These are phyloP conservation scores for Junonia oenone DNA, from an alignment of 2,888 invertebrate species.

Conservation along the genomic window DNA sequence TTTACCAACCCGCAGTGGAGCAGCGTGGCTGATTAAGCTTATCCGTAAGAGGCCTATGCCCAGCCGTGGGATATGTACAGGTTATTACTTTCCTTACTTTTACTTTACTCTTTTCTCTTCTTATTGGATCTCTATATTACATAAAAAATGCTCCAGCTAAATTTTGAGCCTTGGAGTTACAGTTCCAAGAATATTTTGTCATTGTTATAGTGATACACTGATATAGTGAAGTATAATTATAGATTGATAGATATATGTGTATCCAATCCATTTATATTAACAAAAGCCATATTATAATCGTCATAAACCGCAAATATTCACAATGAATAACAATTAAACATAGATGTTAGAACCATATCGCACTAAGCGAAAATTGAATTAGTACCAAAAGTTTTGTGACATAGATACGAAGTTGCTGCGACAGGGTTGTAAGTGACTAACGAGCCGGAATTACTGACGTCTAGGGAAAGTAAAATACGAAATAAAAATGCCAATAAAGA, in stretches of 20 bases:
- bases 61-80: too few relatives aligned
- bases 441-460: constrained; percentile 1
- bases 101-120: too few relatives aligned
- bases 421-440: background rate
- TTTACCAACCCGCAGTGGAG: too few relatives aligned
- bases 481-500: constrained; percentile 30
- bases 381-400: background rate
- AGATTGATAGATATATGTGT: background rate
- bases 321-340: background rate
- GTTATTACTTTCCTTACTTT: too few relatives aligned
- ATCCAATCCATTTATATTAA: background rate
- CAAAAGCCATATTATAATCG: background rate
- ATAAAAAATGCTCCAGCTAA: too few relatives aligned
- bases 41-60: too few relatives aligned
- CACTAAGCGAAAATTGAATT: background rate
- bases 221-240: too few relatives aligned
- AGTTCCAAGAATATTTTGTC: too few relatives aligned
- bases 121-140: too few relatives aligned
- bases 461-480: constrained; percentile 15
- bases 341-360: background rate
- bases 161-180: too few relatives aligned
- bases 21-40: too few relatives aligned
- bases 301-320: background rate
- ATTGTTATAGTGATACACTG: too few relatives aligned
- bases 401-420: background rate